Evolutionary conservation across 2,797 vertebrate species (phyloP), one percentile per base, ranked within the genome.

Genomic region (Pseudotriccus pelzelni): DNA sequence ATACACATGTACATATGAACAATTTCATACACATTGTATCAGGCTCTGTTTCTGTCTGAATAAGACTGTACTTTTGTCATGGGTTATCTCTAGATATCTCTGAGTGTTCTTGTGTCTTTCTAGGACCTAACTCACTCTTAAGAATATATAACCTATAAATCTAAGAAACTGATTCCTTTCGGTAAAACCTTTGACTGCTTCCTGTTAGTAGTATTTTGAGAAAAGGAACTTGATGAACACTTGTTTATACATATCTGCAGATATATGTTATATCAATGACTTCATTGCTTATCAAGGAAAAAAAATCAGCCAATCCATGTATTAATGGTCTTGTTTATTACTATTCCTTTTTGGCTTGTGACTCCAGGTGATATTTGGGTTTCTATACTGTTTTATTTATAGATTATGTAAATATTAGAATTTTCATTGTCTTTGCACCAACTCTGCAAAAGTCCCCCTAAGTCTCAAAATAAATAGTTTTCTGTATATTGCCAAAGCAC

Each of bases 341-440:
- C 20, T 59, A 41, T 12, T 91, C 20, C 30, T 93, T 87, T 89
- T 80, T 80, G 14, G 80, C n/a, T 72, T 94, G 70, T 49, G 49
- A 37, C 82, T 74, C 37, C 72, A 67, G 14, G 17, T 70, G 59
- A 36, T 60, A 79, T 60, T 84, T 79, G 56, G 63, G 37, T 67
- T 79, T 80, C 64, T 93, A 93, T 67, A 56, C 41, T 55, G 12
- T 59, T 94, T 94, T 95, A 94, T 93, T 95, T 89, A 91, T 79
- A 84, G 63, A n/a, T 49, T 72, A 77, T 39, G 23, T 34, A 84
- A 92, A 89, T 27, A 53, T 67, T 41, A 89, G 22, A 49, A 74
- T 74, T 93, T 80, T 95, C 86, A 95, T 92, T 96, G 90, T 95
- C 90, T 84, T 92, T 92, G 56, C 23, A 84, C 46, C 52, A 76